phyloP scores from a whole-genome alignment of 2,888 invertebrate genomes.

The Amphipoea oculea region DNA sequence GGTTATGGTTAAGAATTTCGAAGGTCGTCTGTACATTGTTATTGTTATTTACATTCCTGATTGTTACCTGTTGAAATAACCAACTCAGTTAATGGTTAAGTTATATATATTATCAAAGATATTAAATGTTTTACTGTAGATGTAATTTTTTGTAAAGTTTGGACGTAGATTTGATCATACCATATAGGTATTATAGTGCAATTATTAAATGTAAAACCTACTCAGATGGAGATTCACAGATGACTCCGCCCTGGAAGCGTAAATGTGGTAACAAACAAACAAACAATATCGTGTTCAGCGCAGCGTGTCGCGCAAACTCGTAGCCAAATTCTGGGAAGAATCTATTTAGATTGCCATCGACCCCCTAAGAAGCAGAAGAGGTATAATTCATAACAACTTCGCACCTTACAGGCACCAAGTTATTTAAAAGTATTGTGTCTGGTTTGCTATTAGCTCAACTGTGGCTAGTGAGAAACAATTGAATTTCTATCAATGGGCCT shows the following conservation, averaged over 20 bases:
- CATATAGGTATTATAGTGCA: constrained; percentile 1
- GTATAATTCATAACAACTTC: not conserved
- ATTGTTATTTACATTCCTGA: constrained; percentile 40
- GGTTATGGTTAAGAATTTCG: not conserved
- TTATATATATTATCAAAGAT: not conserved
- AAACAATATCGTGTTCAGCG: not conserved
- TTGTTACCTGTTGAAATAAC: constrained; percentile 34
- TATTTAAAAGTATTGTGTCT: not conserved
- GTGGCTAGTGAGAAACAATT: no score
- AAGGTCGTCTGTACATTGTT: not conserved
- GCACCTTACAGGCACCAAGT: not conserved
- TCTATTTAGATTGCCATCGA: not conserved
- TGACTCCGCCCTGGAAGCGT: not conserved
- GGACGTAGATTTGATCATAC: not conserved
- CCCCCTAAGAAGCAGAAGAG: not conserved
- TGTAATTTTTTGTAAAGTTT: not conserved
- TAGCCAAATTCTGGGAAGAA: not conserved
- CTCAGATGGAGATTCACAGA: not conserved
- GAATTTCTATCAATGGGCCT: no score
- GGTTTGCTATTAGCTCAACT: no score
- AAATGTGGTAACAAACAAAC: no score
- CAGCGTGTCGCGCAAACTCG: not conserved
- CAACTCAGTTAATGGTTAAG: constrained; percentile 3
- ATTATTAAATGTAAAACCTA: not conserved
- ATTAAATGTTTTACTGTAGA: not conserved